Conservation (phyloP, 2,113 vertebrate genomes). For the Ochotona curzoniae region DNA sequence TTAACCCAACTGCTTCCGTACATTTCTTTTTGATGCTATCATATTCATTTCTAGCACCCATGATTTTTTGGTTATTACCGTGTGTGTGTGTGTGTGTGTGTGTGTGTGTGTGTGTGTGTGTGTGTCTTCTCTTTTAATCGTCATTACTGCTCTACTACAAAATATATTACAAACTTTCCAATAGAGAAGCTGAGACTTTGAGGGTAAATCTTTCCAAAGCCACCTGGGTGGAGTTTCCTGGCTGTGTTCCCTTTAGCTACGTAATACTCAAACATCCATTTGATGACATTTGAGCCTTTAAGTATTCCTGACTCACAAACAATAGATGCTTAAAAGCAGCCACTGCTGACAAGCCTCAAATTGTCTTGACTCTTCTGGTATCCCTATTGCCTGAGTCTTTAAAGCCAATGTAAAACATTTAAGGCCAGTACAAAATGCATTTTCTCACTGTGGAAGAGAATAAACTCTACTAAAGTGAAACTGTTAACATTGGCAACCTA, state of each 20-base stretch:
- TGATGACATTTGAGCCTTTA: neutral
- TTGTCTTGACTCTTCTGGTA: neutral
- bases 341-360: neutral
- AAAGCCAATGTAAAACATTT: neutral
- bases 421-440: neutral
- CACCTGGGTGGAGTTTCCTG: neutral
- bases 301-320: neutral
- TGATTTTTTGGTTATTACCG: neutral
- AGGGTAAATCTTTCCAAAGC: neutral
- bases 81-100: too few relatives aligned
- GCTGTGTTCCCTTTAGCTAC: too few relatives aligned
- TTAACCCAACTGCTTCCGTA: neutral
- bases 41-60: neutral
- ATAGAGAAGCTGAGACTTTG: neutral
- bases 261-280: too few relatives aligned
- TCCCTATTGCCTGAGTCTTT: neutral
- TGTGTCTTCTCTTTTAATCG: neutral
- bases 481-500: neutral
- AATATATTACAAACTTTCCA: neutral
- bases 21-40: neutral
- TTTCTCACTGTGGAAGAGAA: neutral
- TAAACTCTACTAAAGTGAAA: neutral
- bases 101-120: too few relatives aligned
- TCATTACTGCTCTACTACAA: neutral
- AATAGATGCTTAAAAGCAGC: neutral